Conservation (phyloP, 2,888 invertebrate genomes). For the Sabatieria punctata region DNA sequence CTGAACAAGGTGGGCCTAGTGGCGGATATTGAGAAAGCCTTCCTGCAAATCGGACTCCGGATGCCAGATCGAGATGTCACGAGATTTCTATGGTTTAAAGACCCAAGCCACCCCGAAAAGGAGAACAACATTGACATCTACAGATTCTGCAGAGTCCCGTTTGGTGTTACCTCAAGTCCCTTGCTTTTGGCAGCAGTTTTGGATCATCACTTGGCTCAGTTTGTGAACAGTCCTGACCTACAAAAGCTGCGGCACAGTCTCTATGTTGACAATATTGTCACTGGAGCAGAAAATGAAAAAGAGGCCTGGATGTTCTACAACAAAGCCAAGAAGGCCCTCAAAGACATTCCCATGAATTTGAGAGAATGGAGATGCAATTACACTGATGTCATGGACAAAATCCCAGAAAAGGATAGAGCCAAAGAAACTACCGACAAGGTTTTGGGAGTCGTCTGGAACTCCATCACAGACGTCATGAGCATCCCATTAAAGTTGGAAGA, state of each 20-base stretch:
- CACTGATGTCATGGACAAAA: neutral
- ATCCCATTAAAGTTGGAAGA: too few species aligned
- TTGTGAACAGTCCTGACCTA: neutral
- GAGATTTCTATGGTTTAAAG: slow-evolving; percentile 9
- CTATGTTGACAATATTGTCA: slow-evolving; percentile 10
- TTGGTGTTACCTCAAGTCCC: too few species aligned
- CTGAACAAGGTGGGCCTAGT: neutral
- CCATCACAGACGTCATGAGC: neutral
- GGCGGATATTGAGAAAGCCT: too few species aligned
- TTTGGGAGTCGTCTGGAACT: too few species aligned
- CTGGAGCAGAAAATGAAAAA: neutral
- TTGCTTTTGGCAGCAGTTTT: slow-evolving; percentile 8
- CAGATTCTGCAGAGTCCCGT: slow-evolving; percentile 10
- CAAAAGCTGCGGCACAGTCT: slow-evolving; percentile 4
- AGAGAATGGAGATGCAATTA: too few species aligned
- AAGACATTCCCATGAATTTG: too few species aligned
- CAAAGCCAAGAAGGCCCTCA: slow-evolving; percentile 7
- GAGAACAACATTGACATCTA: slow-evolving; percentile 5
- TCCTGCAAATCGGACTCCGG: too few species aligned
- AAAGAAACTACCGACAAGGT: too few species aligned
- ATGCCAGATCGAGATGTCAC: slow-evolving; percentile 5
- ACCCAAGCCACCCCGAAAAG: slow-evolving; percentile 3
- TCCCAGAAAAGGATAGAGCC: too few species aligned
- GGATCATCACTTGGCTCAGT: slow-evolving; percentile 5
- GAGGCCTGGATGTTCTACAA: neutral